Evolutionary conservation across 1,140 invertebrate genomes (phyloP), one percentile per base, ranked within the genome.

Genomic region (Meteorus sp.): DNA sequence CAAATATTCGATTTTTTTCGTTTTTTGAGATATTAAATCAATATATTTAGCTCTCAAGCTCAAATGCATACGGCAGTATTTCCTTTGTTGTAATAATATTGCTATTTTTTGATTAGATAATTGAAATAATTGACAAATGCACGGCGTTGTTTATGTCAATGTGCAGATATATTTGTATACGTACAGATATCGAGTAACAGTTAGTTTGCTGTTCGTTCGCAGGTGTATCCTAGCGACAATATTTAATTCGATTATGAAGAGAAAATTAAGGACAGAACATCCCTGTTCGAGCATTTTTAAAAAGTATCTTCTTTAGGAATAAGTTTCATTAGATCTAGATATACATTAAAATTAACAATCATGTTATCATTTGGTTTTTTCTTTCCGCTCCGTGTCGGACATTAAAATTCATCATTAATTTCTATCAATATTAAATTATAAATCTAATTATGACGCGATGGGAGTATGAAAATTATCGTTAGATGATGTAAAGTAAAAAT

Each of bases 231-330:
- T 35, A 23, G 41, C 25, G 27, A 41, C 19, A 22, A 48, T 45
- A 11, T 39, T 50, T 47, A 39, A 45, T 57, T 57, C 35, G 33
- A 56, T 41, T 54, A 31, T 22, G 45, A 23, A 52, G 15, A 56
- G 35, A 35, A 55, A 55, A 31, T 3, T 22, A 61, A 47, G 55
- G 58, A 50, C 45, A 41, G 48, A 54, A 8, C 45, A 58, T 58
- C 43, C 31, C 50, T 55, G 50, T 33, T 61, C 55, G 47, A 61
- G 60, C 60, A 61, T 61, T 61, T 61, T 20, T 57, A 58, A 25
- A 31, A 53, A 60, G 55, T 43, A 33, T 33, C 44, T 22, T 31
- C n/a, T n/a, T n/a, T n/a, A n/a, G n/a, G n/a, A 23, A 33, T 33
- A 43, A 47, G 41, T 27, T 41, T 51, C 7, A 35, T 56, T 56